phyloP scores from a whole-genome alignment of 2,113 vertebrate genomes.

The Diphyllodes magnificus region DNA sequence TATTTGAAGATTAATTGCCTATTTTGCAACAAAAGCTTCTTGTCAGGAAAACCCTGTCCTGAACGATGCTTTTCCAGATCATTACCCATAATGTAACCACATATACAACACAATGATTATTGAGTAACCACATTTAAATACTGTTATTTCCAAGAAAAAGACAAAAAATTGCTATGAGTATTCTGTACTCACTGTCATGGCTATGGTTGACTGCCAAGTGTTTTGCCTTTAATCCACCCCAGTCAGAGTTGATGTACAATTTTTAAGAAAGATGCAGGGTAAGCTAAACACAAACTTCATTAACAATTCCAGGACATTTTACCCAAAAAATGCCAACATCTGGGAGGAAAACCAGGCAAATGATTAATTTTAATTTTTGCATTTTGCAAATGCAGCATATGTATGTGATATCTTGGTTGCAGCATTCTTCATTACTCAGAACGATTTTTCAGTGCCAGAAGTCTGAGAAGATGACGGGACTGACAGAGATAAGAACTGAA shows the following conservation, averaged over 20 bases:
- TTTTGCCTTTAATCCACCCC: neutral
- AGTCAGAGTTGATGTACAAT: neutral
- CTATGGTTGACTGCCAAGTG: neutral
- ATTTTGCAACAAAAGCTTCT: neutral
- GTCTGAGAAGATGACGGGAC: neutral
- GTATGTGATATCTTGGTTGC: neutral
- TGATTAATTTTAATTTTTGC: neutral
- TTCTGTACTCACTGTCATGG: neutral
- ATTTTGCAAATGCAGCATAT: neutral
- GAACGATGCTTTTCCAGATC: neutral
- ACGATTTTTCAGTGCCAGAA: neutral
- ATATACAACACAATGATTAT: neutral
- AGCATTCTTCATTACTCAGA: neutral
- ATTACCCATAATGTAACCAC: neutral
- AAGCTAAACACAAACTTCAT: neutral
- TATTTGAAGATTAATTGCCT: conserved; percentile 45
- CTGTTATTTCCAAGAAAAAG: neutral
- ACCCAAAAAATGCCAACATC: neutral
- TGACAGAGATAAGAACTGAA: neutral
- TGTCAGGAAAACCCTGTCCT: neutral
- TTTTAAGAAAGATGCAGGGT: neutral
- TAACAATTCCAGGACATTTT: neutral
- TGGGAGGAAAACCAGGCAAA: neutral
- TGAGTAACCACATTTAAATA: neutral
- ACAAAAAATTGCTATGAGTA: neutral